Evolutionary conservation across 2,113 vertebrate genomes (phyloP).

Genomic region (Labeo catla): DNA sequence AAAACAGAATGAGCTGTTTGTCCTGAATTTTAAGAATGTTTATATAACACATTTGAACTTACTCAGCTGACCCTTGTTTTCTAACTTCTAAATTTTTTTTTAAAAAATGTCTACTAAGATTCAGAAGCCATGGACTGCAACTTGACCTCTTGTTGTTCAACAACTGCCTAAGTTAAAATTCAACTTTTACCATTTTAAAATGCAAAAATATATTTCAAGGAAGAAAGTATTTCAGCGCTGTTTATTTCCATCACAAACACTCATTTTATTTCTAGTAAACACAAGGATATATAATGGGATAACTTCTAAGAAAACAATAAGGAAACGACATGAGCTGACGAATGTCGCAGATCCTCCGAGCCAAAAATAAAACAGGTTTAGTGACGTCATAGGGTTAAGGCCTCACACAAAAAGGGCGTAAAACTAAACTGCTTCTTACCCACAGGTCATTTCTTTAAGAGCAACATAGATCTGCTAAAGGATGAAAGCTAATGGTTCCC

Average conservation of each 20-base stretch:
- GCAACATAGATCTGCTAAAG: background rate
- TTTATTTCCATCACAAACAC: background rate
- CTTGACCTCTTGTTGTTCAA: background rate
- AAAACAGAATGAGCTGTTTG: background rate
- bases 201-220: background rate
- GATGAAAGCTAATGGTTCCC: conserved; percentile 12
- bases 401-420: background rate
- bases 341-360: background rate
- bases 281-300: background rate
- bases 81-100: background rate
- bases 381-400: background rate
- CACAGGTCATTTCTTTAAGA: background rate
- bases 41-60: background rate
- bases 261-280: background rate
- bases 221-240: background rate
- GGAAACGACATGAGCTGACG: background rate
- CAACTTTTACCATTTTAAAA: background rate
- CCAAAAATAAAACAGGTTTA: background rate
- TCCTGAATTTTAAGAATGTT: background rate
- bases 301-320: background rate
- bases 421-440: background rate
- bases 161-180: background rate
- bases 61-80: background rate
- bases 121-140: background rate
- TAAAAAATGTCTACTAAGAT: background rate